Evolutionary conservation across 2,888 invertebrate species (phyloP), one percentile per base, ranked within the genome.

Genomic region (Augochlorella aurata): DNA sequence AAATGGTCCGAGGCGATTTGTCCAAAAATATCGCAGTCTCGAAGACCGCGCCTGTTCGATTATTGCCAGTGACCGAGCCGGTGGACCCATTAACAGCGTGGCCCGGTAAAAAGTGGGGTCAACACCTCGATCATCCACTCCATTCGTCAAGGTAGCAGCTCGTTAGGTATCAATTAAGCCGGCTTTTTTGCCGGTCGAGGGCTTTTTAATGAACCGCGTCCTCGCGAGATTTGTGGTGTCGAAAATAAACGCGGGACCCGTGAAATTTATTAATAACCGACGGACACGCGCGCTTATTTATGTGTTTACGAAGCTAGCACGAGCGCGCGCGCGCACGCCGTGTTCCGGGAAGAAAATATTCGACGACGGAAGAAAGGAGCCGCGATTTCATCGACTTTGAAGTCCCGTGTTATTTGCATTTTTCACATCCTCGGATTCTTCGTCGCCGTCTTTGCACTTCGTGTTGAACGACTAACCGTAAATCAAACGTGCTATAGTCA

Each of bases 241-340:
- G 63, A 47, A 52, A 69, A 74, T 74, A 74, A 81, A 74, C 74
- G 58, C 38, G 72, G 52, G 58, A 78, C 73, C 63, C 81, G 84
- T 78, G 79, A 86, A 84, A 82, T 86, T 84, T 86, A 86, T 86
- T 86, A 86, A 86, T 86, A 84, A 82, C 86, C 76, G 45, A 38
- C 81, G 74, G 74, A 74, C 79, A 82, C 65, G 68, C 52, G 73
- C 50, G 69, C 67, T 58, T 73, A 75, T 79, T 79, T 82, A 78
- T 78, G 78, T 74, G 75, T 79, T 82, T 75, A 79, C 82, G 66
- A 75, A 69, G 47, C 7, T 9, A 12, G 65, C 81, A 16, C 58
- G 61, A 47, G 21, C 66, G 67, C 66, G 58, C 58, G 58, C 5
- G 24, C 0, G 14, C 12, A 1, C 12, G 45, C 58, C 24, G 66